Evolutionary conservation across 2,888 invertebrate species (phyloP).

Genomic region (Sarcophaga rosellei): DNA sequence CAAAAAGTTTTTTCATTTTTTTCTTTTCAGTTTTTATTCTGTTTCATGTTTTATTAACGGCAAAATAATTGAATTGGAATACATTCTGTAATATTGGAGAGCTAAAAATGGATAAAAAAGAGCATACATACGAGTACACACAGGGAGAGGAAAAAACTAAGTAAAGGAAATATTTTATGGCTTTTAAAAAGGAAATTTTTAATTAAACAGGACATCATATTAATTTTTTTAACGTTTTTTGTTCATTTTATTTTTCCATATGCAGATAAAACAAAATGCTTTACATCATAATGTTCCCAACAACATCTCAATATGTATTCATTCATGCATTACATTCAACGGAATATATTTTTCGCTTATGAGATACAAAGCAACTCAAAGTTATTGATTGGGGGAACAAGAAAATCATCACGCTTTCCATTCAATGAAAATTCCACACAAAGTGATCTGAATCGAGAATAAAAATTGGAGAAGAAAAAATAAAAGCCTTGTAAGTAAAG

Average conservation of each 20-base stretch:
- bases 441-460: background rate
- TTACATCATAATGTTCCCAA: background rate
- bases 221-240: constrained; percentile 9
- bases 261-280: background rate
- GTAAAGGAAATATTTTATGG: constrained; percentile 69
- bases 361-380: constrained; percentile 1
- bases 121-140: background rate
- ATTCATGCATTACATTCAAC: background rate
- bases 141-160: constrained; percentile 16
- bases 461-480: background rate
- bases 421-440: background rate
- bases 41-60: constrained; percentile 57
- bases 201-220: constrained; percentile 71
- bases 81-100: constrained; percentile 58
- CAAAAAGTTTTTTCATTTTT: background rate
- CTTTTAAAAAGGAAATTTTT: constrained; percentile 69
- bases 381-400: background rate
- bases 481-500: constrained; percentile 6
- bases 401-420: background rate
- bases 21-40: background rate
- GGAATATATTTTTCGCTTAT: constrained; percentile 16
- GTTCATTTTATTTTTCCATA: background rate
- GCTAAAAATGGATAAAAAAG: background rate
- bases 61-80: constrained; percentile 73
- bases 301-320: too few relatives aligned